phyloP scores from a whole-genome alignment of 2,797 vertebrate genomes.

The Triplophysa bombifrons region DNA sequence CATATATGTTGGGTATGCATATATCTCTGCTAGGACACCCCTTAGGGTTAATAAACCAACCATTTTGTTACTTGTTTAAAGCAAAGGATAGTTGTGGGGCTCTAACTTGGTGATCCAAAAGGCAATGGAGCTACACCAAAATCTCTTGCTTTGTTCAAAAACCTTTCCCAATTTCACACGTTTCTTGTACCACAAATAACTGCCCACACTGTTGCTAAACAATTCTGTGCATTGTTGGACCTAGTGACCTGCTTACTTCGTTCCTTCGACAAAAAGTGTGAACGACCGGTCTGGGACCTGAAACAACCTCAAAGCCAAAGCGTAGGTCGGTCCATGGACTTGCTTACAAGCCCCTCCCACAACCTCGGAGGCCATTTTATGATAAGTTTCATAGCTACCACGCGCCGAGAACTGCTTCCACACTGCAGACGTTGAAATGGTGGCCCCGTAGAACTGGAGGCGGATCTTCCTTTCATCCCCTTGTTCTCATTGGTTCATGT shows the following conservation, averaged over 20 bases:
- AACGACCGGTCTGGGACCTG: slow-evolving; percentile 9
- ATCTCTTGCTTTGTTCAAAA: not conserved
- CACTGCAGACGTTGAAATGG: slow-evolving; percentile 55
- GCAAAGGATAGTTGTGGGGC: not conserved
- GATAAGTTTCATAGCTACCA: slow-evolving; percentile 37
- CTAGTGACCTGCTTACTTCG: not conserved
- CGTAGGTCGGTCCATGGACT: not conserved
- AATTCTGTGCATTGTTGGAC: not conserved
- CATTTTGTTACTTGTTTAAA: not conserved
- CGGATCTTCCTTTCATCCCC: slow-evolving; percentile 44
- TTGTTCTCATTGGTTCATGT: slow-evolving; percentile 54
- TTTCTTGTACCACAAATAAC: not conserved
- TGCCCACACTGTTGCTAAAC: not conserved
- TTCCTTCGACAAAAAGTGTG: not conserved
- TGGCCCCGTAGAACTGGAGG: slow-evolving; percentile 59
- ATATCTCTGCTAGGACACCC: not conserved
- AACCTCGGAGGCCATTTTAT: slow-evolving; percentile 57
- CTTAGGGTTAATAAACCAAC: not conserved
- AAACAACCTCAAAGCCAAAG: slow-evolving; percentile 7
- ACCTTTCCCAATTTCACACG: not conserved
- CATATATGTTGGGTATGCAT: not conserved
- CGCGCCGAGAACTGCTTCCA: slow-evolving; percentile 58
- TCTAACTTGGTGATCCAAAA: too few relatives aligned
- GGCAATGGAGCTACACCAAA: not conserved
- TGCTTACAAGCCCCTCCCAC: slow-evolving; percentile 36